phyloP scores from a whole-genome alignment of 2,113 vertebrate genomes.

The Plestiodon gilberti region DNA sequence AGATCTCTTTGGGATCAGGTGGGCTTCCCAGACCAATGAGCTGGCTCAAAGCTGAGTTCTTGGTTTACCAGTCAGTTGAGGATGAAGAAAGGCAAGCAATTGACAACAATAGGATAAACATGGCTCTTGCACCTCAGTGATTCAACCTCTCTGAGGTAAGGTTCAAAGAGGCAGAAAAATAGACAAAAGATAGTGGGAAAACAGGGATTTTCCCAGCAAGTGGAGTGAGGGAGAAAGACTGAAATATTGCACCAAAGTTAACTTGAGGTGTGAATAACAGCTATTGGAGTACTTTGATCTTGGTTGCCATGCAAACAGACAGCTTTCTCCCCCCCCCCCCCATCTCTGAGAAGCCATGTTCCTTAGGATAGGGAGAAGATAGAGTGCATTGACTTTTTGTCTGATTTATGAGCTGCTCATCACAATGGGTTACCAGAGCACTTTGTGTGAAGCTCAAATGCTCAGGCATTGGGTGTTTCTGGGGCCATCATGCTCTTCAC shows the following conservation, averaged over 20 bases:
- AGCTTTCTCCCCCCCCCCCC: not conserved
- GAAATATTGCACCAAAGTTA: not conserved
- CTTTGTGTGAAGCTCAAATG: not conserved
- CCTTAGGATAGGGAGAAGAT: not conserved
- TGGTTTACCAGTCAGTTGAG: no score
- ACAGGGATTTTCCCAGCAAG: no score
- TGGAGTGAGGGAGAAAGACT: not conserved
- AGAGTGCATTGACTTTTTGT: not conserved
- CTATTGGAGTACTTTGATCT: not conserved
- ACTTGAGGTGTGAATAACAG: not conserved
- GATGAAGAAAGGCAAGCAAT: no score
- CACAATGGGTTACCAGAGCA: not conserved
- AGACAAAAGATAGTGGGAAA: no score
- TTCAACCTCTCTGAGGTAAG: no score
- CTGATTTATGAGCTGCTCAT: not conserved
- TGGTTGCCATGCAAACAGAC: not conserved
- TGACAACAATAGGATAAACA: no score
- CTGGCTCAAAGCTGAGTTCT: no score
- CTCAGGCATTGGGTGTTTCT: not conserved
- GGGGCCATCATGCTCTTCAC: not conserved
- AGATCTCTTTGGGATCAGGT: no score
- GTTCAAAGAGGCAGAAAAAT: not conserved
- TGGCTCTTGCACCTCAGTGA: no score
- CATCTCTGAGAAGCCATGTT: not conserved
- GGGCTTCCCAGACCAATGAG: no score